Conservation (phyloP, 2,888 invertebrate genomes). For the Nyleta sp. region DNA sequence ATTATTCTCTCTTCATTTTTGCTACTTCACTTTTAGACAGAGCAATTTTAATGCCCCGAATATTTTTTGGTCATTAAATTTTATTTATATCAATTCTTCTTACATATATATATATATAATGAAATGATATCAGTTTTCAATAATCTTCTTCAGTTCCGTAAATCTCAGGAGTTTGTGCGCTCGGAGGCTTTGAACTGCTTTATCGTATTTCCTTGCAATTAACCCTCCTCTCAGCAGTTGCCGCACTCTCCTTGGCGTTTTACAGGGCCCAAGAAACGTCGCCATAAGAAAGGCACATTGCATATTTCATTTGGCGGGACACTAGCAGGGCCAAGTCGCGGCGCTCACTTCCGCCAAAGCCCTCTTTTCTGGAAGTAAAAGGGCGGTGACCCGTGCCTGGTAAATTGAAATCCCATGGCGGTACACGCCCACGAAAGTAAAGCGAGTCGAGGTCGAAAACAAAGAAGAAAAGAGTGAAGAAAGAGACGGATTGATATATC, state of each 20-base stretch:
- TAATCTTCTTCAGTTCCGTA: constrained; percentile 29
- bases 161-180: constrained; percentile 37
- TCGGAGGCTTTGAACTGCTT: constrained; percentile 63
- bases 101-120: constrained; percentile 3
- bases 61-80: neutral
- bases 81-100: constrained; percentile 14
- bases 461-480: constrained; percentile 36
- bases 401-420: constrained; percentile 69
- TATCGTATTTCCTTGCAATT: constrained; percentile 77
- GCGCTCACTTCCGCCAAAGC: constrained; percentile 53
- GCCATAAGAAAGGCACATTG: constrained; percentile 69
- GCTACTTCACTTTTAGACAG: no score
- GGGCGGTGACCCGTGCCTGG: constrained; percentile 69
- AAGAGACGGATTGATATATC: constrained; percentile 50
- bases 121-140: constrained; percentile 44
- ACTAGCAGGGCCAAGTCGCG: constrained; percentile 39
- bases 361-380: constrained; percentile 65
- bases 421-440: constrained; percentile 53
- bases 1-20: no score
- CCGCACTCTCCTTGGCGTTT: constrained; percentile 37
- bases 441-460: constrained; percentile 38
- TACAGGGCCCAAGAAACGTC: constrained; percentile 57
- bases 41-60: no score
- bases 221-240: constrained; percentile 67
- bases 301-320: constrained; percentile 73